Conservation (phyloP, 2,113 vertebrate species). For the Trogon melanurus region DNA sequence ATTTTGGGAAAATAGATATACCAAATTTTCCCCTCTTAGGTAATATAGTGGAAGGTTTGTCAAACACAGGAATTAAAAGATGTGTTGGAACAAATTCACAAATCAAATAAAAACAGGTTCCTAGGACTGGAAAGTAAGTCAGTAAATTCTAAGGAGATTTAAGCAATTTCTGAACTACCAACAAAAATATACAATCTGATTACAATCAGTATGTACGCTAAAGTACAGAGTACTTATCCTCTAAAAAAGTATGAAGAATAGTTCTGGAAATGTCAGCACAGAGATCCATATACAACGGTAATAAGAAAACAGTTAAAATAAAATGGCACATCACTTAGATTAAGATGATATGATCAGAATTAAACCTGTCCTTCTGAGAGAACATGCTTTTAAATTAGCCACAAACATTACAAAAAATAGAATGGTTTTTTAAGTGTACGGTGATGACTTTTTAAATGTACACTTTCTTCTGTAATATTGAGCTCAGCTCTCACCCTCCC, state of each 20-base stretch:
- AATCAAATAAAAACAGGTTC: neutral
- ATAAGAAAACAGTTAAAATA: neutral
- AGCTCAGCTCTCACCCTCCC: neutral
- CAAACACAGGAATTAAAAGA: constrained; percentile 3
- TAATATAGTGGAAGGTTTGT: neutral
- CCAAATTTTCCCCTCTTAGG: neutral
- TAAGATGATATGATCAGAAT: neutral
- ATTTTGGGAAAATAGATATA: neutral
- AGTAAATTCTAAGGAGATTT: constrained; percentile 14
- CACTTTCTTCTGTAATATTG: neutral
- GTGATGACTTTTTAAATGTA: neutral
- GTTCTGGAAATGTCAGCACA: neutral
- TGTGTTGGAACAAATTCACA: neutral
- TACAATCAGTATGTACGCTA: neutral
- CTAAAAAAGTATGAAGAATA: neutral
- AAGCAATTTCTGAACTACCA: neutral
- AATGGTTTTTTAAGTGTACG: neutral
- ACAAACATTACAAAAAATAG: neutral
- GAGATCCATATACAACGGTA: neutral
- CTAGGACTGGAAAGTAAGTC: neutral
- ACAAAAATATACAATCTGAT: neutral
- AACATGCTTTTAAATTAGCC: neutral
- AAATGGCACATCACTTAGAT: neutral
- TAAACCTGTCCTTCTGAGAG: neutral
- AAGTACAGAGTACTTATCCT: neutral